Evolutionary conservation across 1,140 invertebrate species (phyloP), one percentile per base, ranked within the genome.

Genomic region (Lysiphlebus fabarum): DNA sequence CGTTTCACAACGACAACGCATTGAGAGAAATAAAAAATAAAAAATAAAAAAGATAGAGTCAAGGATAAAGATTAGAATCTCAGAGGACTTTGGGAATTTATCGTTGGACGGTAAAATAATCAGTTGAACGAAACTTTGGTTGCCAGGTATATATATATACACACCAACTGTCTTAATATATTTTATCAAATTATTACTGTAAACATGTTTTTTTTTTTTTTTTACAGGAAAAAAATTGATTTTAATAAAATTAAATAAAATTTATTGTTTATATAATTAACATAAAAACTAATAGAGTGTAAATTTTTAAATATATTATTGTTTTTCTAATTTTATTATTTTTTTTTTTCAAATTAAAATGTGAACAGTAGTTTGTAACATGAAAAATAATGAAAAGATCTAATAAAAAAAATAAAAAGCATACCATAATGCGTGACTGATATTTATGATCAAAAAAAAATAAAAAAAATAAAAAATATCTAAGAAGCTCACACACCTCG

Each of bases 391-490:
- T 43, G 54, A 43, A 38, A 48, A 53, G 48, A 64, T 63, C 68
- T 69, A 71, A 74, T 71, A 69, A 74, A 75, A 70, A 62, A 65
- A 56, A 42, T 44, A 38, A 75, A 74, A 74, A 63, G 50, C 69
- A 73, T 70, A 64, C 65, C 67, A 67, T 65, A 68, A 72, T 65
- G 65, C 65, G 58, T 63, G 62, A 62, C 56, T 70, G 70, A 77
- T 78, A 78, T 76, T 76, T 77, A 75, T 75, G 65, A 64, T 56
- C 65, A 71, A 74, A 75, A 76, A 75, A 76, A 26, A 77, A 62
- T 14, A 34, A 11, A 48, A 73, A 65, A 55, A 62, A 66, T 50
- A 59, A 54, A 51, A 7, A 6, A n/a, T n/a, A n/a, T 7, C 38
- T 9, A 34, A 51, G 49, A 7, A 61, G 67, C 43, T 54, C 60